These are phyloP conservation scores for Xyliphius kryptos DNA, from an alignment of 2,113 vertebrate species.

Conservation along the genomic window DNA sequence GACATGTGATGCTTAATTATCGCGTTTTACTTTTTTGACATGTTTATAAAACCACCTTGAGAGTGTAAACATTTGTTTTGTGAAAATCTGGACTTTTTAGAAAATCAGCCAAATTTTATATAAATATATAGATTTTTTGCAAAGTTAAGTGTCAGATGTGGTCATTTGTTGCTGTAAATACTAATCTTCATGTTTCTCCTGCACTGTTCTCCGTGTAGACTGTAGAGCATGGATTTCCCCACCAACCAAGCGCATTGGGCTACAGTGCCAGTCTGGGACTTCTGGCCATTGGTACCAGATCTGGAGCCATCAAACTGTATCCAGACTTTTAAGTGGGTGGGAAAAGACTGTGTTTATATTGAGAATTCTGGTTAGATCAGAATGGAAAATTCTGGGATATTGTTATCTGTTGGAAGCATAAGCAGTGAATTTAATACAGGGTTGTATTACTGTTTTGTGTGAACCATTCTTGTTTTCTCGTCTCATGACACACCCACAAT, in stretches of 20 bases:
- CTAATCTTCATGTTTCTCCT: too few relatives aligned
- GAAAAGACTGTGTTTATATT: neutral
- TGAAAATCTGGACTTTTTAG: too few relatives aligned
- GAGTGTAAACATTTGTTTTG: too few relatives aligned
- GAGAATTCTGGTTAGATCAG: neutral
- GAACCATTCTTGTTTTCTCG: too few relatives aligned
- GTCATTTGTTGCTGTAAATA: too few relatives aligned
- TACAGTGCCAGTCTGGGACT: slow-evolving; percentile 79
- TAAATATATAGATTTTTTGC: too few relatives aligned
- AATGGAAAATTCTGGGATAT: neutral
- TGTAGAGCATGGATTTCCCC: slow-evolving; percentile 96
- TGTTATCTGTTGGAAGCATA: neutral
- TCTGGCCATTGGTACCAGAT: slow-evolving; percentile 91
- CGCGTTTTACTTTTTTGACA: too few relatives aligned
- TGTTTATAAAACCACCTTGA: too few relatives aligned
- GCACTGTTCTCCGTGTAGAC: too few relatives aligned
- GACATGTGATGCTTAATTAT: too few relatives aligned
- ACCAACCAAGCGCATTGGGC: slow-evolving; percentile 93
- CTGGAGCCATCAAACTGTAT: slow-evolving; percentile 97
- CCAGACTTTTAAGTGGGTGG: slow-evolving; percentile 34
- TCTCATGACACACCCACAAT: slow-evolving; percentile 20
- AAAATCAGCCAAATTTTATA: too few relatives aligned
- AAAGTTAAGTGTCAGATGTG: too few relatives aligned
- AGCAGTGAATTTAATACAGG: neutral
- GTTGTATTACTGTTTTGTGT: slow-evolving; percentile 6